Conservation (phyloP, 2,888 invertebrate genomes). For the Schizaphis graminum region DNA sequence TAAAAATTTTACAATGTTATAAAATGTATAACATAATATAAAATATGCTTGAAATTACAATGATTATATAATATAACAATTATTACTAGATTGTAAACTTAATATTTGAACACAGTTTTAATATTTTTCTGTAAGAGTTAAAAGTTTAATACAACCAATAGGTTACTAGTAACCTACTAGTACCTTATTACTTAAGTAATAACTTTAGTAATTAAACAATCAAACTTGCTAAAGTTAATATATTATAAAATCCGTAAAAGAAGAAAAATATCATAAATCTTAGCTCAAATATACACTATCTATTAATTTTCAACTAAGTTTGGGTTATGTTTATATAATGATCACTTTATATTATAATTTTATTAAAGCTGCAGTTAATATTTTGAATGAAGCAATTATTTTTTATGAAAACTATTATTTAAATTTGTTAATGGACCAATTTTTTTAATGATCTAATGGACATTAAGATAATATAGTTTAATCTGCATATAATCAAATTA, state of each 20-base stretch:
- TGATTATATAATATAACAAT: background rate
- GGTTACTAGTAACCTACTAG: too few species aligned
- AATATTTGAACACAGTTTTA: background rate
- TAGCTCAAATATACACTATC: background rate
- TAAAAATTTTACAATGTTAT: background rate
- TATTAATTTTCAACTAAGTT: background rate
- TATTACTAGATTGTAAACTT: background rate
- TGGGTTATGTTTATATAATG: background rate
- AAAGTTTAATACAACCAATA: background rate
- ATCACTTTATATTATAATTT: slow-evolving; percentile 29
- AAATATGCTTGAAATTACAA: background rate
- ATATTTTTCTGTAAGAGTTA: background rate
- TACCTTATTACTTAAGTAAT: too few species aligned
- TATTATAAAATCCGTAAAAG: background rate
- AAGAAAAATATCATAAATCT: background rate
- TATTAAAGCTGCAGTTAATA: background rate
- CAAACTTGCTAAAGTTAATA: background rate
- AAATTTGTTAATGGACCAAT: background rate
- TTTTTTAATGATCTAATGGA: background rate
- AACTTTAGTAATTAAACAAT: background rate
- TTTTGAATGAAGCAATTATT: background rate
- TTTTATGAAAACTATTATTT: slow-evolving; percentile 14
- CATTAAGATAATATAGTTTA: background rate
- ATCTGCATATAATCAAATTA: background rate
- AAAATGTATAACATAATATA: background rate